These are phyloP conservation scores for Dryas iulia DNA, from an alignment of 1,140 invertebrate species.

Conservation along the genomic window DNA sequence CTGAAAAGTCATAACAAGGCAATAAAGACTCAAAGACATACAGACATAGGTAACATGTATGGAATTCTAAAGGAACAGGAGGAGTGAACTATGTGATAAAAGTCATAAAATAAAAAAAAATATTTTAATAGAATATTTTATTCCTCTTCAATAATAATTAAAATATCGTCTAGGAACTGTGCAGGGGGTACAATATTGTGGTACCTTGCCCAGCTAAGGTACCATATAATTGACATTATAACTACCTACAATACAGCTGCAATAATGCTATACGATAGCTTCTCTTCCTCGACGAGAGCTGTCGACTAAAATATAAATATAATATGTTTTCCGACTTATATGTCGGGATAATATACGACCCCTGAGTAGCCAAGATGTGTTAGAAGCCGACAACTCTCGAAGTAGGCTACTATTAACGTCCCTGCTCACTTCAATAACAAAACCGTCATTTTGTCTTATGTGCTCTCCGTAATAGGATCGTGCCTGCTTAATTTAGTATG, in stretches of 20 bases:
- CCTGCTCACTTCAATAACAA: no score
- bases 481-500: constrained; percentile 37
- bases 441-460: constrained; percentile 2
- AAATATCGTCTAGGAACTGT: constrained; percentile 1
- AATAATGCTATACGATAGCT: constrained; percentile 15
- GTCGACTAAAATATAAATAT: constrained; percentile 36
- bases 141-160: constrained; percentile 18
- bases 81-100: not conserved
- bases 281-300: constrained; percentile 21
- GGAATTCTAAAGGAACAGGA: not conserved
- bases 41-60: no score
- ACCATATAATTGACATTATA: constrained; percentile 26
- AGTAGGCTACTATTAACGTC: constrained; percentile 20
- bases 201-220: constrained; percentile 27
- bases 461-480: constrained; percentile 26
- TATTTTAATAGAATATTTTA: constrained; percentile 14
- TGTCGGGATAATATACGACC: constrained; percentile 21
- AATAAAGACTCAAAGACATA: no score
- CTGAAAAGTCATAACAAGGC: constrained; percentile 5
- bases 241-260: constrained; percentile 23
- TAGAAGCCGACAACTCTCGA: no score
- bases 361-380: no score
- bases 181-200: constrained; percentile 13
- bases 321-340: constrained; percentile 36
- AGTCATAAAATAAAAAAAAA: no score